These are phyloP conservation scores for Ctenochaetus hawaiiensis DNA, from an alignment of 2,797 vertebrate species.

Conservation along the genomic window DNA sequence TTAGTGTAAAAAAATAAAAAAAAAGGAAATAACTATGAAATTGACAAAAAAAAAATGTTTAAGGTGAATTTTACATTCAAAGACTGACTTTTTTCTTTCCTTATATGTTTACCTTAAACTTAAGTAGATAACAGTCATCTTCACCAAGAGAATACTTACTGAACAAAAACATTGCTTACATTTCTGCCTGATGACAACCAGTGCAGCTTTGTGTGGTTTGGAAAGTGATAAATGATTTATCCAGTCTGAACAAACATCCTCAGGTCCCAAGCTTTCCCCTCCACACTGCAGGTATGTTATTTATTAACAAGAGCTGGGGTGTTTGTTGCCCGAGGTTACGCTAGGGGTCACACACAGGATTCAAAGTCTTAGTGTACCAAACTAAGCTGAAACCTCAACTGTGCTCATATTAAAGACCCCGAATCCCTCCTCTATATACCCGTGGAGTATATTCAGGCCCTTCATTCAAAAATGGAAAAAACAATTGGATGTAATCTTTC, in stretches of 20 bases:
- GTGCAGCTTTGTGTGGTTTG: constrained; percentile 23
- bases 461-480: constrained; percentile 20
- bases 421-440: constrained; percentile 16
- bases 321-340: constrained; percentile 47
- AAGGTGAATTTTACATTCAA: not conserved
- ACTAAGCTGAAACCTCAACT: not conserved
- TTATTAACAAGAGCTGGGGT: constrained; percentile 54
- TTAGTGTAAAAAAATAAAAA: not conserved
- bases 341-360: constrained; percentile 40
- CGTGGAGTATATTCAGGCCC: not conserved
- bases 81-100: not conserved
- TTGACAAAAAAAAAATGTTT: not conserved
- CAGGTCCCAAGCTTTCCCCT: constrained; percentile 28
- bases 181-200: constrained; percentile 29
- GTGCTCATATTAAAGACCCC: constrained; percentile 15
- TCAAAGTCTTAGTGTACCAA: constrained; percentile 24
- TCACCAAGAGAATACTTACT: constrained; percentile 6
- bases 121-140: constrained; percentile 6
- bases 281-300: constrained; percentile 40
- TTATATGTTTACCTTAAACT: not conserved
- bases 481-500: constrained; percentile 12
- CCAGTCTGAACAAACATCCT: constrained; percentile 63
- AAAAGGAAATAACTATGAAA: not conserved
- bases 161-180: constrained; percentile 17
- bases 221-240: constrained; percentile 62